Conservation (phyloP, 1,140 invertebrate species). For the Drosophila nigrodunni region DNA sequence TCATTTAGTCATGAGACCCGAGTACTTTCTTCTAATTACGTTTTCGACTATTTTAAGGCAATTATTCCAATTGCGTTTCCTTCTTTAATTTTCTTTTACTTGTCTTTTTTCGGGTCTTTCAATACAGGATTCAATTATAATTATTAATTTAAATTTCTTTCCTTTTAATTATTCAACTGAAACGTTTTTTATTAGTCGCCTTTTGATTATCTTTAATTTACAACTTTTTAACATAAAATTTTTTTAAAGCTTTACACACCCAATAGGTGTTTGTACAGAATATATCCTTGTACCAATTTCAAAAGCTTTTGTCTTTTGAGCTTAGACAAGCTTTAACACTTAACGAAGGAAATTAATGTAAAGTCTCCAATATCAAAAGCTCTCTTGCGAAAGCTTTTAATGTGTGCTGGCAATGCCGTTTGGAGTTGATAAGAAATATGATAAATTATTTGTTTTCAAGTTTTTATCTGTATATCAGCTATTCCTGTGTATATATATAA, state of each 20-base stretch:
- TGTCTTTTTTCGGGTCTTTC: constrained; percentile 19
- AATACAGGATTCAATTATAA: constrained; percentile 42
- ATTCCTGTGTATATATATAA: too few species aligned
- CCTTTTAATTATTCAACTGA: constrained; percentile 9
- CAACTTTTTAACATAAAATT: background rate
- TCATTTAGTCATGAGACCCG: constrained; percentile 14
- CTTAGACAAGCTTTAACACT: constrained; percentile 5
- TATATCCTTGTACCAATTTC: constrained; percentile 4
- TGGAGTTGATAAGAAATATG: constrained; percentile 11
- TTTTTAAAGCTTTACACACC: background rate
- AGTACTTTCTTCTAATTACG: constrained; percentile 56
- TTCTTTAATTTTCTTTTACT: constrained; percentile 34
- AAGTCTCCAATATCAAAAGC: constrained; percentile 3
- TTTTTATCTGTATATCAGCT: background rate
- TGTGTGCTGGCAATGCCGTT: constrained; percentile 14
- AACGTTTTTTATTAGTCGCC: background rate
- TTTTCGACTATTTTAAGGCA: constrained; percentile 60
- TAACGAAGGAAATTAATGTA: background rate
- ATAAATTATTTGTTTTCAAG: constrained; percentile 13
- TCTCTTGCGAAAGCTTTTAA: constrained; percentile 4
- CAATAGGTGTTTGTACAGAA: background rate
- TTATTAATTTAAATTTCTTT: constrained; percentile 32
- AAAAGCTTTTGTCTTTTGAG: background rate
- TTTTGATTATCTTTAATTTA: background rate
- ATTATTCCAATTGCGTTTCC: constrained; percentile 63